Evolutionary conservation across 2,888 invertebrate genomes (phyloP).

Genomic region (Acheta domesticus): DNA sequence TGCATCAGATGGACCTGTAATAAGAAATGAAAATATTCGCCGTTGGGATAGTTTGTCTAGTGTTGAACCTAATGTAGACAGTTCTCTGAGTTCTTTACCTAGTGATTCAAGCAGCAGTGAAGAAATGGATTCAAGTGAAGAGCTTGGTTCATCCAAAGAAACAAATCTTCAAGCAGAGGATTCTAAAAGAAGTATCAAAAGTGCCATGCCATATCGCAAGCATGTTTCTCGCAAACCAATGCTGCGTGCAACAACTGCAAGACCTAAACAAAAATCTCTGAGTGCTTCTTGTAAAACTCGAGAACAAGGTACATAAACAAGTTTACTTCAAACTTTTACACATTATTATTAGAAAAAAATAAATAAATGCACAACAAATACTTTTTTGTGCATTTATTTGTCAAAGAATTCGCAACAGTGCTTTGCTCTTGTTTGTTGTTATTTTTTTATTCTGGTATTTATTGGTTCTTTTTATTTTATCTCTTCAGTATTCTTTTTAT

Average conservation of each 20-base stretch:
- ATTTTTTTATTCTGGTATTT: no score
- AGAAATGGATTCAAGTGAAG: slow-evolving; percentile 31
- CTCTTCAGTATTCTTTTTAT: no score
- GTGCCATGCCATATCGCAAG: slow-evolving; percentile 31
- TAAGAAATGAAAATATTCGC: slow-evolving; percentile 46
- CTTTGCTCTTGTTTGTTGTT: no score
- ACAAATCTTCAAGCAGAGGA: slow-evolving; percentile 20
- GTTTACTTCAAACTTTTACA: no score
- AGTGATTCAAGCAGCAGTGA: slow-evolving; percentile 39
- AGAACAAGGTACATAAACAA: slow-evolving; percentile 59
- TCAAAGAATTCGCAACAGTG: no score
- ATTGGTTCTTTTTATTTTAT: no score
- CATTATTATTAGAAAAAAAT: no score
- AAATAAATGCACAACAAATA: no score
- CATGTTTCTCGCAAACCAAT: slow-evolving; percentile 27
- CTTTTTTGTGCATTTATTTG: no score
- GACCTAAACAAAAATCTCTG: slow-evolving; percentile 57
- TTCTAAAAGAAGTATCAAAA: slow-evolving; percentile 27
- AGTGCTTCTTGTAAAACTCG: slow-evolving; percentile 59
- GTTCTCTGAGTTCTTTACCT: slow-evolving; percentile 51
- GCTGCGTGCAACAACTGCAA: slow-evolving; percentile 60
- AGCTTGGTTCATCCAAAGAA: slow-evolving; percentile 28
- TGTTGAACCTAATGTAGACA: slow-evolving; percentile 67
- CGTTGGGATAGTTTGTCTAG: slow-evolving; percentile 65
- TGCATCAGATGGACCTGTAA: slow-evolving; percentile 41